phyloP scores from a whole-genome alignment of 2,888 invertebrate species.

The Macroteleia sp. region DNA sequence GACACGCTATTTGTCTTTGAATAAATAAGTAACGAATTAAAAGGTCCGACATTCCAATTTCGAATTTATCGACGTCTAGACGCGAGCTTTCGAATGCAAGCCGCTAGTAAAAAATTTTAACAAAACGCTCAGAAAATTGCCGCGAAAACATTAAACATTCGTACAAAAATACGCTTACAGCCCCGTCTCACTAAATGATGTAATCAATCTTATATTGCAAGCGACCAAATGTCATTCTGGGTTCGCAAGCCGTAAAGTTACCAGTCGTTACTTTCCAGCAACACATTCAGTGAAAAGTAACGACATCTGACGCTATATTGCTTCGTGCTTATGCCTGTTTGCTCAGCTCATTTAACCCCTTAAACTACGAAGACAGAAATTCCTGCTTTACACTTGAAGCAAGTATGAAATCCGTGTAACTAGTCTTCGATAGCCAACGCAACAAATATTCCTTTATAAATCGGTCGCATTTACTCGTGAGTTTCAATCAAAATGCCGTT shows the following conservation, averaged over 20 bases:
- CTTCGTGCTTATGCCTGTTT: too few relatives aligned
- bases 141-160: conserved; percentile 18
- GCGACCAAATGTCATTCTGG: conserved; percentile 21
- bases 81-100: background rate
- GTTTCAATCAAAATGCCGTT: too few relatives aligned
- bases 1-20: too few relatives aligned
- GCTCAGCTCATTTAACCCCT: too few relatives aligned
- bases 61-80: background rate
- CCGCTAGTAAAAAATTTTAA: conserved; percentile 10
- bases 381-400: too few relatives aligned
- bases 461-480: too few relatives aligned
- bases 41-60: conserved; percentile 19
- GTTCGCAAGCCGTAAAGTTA: too few relatives aligned
- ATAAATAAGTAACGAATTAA: too few relatives aligned
- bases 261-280: background rate
- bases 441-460: too few relatives aligned
- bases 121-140: conserved; percentile 4
- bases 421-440: too few relatives aligned
- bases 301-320: conserved; percentile 4
- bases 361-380: too few relatives aligned
- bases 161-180: conserved; percentile 50
- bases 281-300: background rate
- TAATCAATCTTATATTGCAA: conserved; percentile 13
- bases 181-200: conserved; percentile 21
- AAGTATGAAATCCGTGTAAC: too few relatives aligned